Conservation (phyloP, 2,888 invertebrate species). For the Danaus chrysippus region DNA sequence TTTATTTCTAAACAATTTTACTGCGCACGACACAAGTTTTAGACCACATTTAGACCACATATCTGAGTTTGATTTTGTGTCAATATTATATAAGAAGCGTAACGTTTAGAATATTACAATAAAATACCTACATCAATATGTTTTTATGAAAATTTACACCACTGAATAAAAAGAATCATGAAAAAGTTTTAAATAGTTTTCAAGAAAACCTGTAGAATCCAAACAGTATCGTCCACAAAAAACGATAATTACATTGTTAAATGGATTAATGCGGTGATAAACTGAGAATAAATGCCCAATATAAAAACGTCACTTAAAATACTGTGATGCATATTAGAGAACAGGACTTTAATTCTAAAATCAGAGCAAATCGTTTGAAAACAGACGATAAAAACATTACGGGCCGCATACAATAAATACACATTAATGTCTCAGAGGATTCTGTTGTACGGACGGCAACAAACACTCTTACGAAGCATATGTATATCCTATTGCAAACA, state of each 20-base stretch:
- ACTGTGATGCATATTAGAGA: constrained; percentile 39
- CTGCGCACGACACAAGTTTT: no score
- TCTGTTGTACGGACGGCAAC: constrained; percentile 43
- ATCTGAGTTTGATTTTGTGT: no score
- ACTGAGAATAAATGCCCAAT: constrained; percentile 26
- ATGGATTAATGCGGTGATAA: constrained; percentile 39
- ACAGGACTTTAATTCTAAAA: constrained; percentile 38
- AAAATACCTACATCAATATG: no score
- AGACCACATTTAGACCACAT: no score
- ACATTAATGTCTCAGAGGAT: constrained; percentile 75
- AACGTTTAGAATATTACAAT: no score
- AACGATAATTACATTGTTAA: constrained; percentile 29
- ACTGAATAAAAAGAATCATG: no score
- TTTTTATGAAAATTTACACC: no score
- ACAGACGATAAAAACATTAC: constrained; percentile 76
- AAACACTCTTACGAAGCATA: constrained; percentile 11
- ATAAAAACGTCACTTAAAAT: constrained; percentile 43
- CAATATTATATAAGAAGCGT: no score
- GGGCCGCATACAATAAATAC: constrained; percentile 76
- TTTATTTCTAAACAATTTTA: no score
- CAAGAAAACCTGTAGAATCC: no score
- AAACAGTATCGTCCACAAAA: constrained; percentile 12
- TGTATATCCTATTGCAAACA: constrained; percentile 13
- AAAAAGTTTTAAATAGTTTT: no score
- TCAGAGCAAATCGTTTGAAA: constrained; percentile 54